Evolutionary conservation across 2,797 vertebrate species (phyloP), one percentile per base, ranked within the genome.

Genomic region (Chrysolophus pictus): DNA sequence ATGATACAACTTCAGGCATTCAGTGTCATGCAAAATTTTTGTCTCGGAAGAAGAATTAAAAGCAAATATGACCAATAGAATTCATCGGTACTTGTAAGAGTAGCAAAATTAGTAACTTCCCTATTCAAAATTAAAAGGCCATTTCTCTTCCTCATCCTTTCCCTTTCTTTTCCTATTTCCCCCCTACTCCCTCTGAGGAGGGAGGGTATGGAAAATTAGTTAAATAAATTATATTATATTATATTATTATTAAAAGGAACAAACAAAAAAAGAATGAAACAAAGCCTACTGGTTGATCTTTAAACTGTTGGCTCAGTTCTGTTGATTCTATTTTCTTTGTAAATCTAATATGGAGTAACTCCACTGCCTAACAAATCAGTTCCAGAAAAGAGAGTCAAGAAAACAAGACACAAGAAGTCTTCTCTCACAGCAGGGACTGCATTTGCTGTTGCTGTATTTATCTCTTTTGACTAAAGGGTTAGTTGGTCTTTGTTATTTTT

Each of bases 401-500:
- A 93, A 91, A 53, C 35, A 89, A 92, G 33, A 68, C 46, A 58
- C 8, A 73, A 69, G 42, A 82, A 87, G 77, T n/a, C 17, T 26
- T 81, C 10, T 51, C 14, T 84, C 84, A 39, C 80, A 92, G 85
- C 88, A 88, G 85, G 90, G n/a, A 44, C 9, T 82, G 37, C 23
- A 35, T 79, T 88, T 81, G 41, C 26, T 74, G 47, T 72, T 83
- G 67, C 65, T 93, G 60, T 74, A 76, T 81, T 93, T 69, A 53
- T 17, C 24, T 86, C 53, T 44, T 85, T 93, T 87, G 80, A 96
- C 76, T 88, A 84, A 89, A 88, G 49, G 29, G 70, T 88, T 85
- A 91, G 74, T 49, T 72, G 11, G 56, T 35, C 80, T 47, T 68
- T 94, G 74, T 80, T 86, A 77, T 88, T 95, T 92, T 97, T 88